These are phyloP conservation scores for Calyptommatus sinebrachiatus DNA, from an alignment of 2,113 vertebrate genomes.

Conservation along the genomic window DNA sequence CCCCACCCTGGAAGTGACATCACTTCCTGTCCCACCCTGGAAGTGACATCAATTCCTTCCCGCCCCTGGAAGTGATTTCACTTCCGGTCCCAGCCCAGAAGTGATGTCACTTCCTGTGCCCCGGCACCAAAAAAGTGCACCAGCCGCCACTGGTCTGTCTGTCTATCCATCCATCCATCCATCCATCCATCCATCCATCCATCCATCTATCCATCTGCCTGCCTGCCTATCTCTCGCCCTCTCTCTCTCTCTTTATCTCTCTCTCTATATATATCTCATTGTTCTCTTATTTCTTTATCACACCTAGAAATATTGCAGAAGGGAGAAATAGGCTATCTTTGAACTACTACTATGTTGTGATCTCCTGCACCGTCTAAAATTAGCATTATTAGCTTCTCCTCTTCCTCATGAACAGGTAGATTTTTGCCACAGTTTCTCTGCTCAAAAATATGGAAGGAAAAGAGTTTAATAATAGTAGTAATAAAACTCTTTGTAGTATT, in stretches of 20 bases:
- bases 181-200: no score
- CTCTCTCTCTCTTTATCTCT: neutral
- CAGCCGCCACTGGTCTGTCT: no score
- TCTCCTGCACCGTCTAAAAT: neutral
- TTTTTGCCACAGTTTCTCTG: neutral
- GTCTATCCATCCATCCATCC: no score
- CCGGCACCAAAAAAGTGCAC: no score
- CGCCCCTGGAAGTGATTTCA: no score
- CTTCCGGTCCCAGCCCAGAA: no score
- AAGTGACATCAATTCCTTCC: neutral
- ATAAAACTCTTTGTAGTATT: conserved; percentile 18
- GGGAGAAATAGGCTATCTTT: neutral
- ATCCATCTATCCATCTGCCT: no score
- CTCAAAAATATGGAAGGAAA: conserved; percentile 8
- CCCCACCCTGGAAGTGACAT: no score
- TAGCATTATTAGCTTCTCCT: neutral
- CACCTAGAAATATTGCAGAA: neutral
- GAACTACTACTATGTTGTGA: neutral
- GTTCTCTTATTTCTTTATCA: neutral
- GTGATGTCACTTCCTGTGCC: no score
- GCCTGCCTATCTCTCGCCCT: no score
- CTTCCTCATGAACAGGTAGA: neutral
- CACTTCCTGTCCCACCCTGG: no score
- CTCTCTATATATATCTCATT: no score
- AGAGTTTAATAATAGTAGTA: neutral